phyloP scores from a whole-genome alignment of 2,113 vertebrate genomes.

The Xerus inauris region DNA sequence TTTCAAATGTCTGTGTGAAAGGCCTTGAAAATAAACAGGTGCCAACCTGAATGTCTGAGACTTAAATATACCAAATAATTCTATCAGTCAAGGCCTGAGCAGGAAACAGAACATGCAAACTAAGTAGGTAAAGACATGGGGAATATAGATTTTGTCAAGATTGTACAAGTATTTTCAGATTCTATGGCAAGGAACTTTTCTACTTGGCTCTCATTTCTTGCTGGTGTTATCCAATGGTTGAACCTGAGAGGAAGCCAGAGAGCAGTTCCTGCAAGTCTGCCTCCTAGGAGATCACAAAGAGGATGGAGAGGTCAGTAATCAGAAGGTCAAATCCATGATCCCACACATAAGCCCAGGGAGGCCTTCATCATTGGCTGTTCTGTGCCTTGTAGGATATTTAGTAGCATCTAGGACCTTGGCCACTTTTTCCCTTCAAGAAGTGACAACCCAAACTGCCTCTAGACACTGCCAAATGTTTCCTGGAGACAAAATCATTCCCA shows the following conservation, averaged over 20 bases:
- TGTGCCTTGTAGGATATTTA: background rate
- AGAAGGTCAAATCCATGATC: background rate
- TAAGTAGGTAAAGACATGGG: background rate
- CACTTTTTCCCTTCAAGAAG: background rate
- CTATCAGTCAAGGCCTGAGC: background rate
- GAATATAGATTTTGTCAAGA: background rate
- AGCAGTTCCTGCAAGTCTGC: background rate
- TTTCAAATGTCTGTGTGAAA: conserved; percentile 8
- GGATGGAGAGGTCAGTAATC: background rate
- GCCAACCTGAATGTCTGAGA: background rate
- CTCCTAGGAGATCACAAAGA: background rate
- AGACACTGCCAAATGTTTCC: background rate
- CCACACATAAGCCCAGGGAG: background rate
- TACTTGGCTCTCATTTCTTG: background rate
- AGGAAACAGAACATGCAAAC: background rate
- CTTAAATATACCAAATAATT: background rate
- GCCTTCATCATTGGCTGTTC: background rate
- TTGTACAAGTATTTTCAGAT: background rate
- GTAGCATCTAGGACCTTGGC: background rate
- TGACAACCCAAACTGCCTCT: background rate
- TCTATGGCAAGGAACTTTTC: background rate
- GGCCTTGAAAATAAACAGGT: conserved; percentile 18
- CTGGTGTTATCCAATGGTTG: background rate
- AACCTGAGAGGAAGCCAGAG: background rate
- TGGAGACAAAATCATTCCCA: background rate